Evolutionary conservation across 2,888 invertebrate species (phyloP), one percentile per base, ranked within the genome.

Genomic region (Synanthedon tipuliformis): DNA sequence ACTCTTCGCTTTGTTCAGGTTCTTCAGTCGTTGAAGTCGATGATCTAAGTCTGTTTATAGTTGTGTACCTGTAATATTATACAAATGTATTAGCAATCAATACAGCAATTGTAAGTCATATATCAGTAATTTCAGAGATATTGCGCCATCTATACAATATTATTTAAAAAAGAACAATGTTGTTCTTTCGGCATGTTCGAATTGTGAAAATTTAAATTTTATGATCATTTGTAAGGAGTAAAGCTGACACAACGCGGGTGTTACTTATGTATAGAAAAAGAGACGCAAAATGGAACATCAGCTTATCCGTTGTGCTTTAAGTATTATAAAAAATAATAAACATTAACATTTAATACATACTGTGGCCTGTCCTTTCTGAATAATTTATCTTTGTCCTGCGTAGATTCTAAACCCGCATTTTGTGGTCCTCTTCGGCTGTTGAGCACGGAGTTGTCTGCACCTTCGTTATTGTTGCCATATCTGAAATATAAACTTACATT

Each of bases 11-110:
- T 3, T 73, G 74, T 0, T 60, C 59, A 1, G 76, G 65, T 18
- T 73, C 70, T 16, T 68, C 65, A 3, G 78, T 71, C 0, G 75
- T 69, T 1, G 88, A 66, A 55, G 82, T 61, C 59, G 88, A 80
- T 1, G 90, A 88, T 34, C 90, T 88, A 58, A 92, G 91, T 50
- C 92, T 86, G 58, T 90, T 88, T 27, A 92, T 88, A 1, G 90
- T 89, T 3, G 89, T 89, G 63, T 90, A 90, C 61, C 89, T 90
- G 57, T 34, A 34, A 34, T 34, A 34, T 34, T 34, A 10, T 34
- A 8, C 27, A 3, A 34, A 34, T 34, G 34, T 10, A n/a, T n/a
- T n/a, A 10, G 34, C 34, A 34, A 10, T 34, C 34, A 34, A 34
- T 34, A 10, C 34, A 34, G 10, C 34, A 10, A 34, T 34, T 34